Evolutionary conservation across 2,888 invertebrate genomes (phyloP).

Genomic region (Eledona agricola): DNA sequence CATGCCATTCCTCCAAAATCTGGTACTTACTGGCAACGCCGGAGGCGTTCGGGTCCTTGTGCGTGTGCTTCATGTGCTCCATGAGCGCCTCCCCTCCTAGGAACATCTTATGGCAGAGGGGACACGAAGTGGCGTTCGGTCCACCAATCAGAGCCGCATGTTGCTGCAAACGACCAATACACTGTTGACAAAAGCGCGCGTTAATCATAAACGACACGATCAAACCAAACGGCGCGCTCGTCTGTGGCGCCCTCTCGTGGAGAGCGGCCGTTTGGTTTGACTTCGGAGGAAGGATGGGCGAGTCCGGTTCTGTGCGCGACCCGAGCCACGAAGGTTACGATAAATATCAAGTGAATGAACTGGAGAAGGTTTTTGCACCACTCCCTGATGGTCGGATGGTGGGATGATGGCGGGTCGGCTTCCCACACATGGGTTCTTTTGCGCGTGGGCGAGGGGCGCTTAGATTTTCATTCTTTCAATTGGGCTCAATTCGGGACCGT

Average conservation of each 20-base stretch:
- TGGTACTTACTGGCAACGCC: slow-evolving; percentile 87
- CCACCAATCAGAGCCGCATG: slow-evolving; percentile 93
- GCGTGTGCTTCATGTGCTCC: slow-evolving; percentile 96
- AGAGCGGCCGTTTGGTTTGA: slow-evolving; percentile 36
- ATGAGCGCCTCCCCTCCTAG: slow-evolving; percentile 92
- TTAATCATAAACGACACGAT: slow-evolving; percentile 46
- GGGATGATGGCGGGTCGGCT: slow-evolving; percentile 21
- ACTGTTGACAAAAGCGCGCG: slow-evolving; percentile 73
- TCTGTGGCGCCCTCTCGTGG: background rate
- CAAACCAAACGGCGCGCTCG: slow-evolving; percentile 53
- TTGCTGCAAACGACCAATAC: slow-evolving; percentile 95
- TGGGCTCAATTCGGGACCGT: too few relatives aligned
- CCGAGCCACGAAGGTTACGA: slow-evolving; percentile 61
- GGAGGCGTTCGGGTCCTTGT: slow-evolving; percentile 90
- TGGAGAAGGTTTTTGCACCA: slow-evolving; percentile 39
- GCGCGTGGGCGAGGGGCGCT: background rate
- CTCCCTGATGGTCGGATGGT: slow-evolving; percentile 26
- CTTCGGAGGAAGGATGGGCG: slow-evolving; percentile 46
- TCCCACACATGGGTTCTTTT: slow-evolving; percentile 19
- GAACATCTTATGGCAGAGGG: slow-evolving; percentile 94
- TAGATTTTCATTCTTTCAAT: background rate
- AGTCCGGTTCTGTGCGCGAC: slow-evolving; percentile 44
- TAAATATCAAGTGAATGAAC: slow-evolving; percentile 62
- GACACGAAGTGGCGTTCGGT: slow-evolving; percentile 90
- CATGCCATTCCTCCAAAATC: slow-evolving; percentile 39